Base-by-base conservation (phyloP, 2,888 invertebrate genomes). In the Macrosoma leucophasiata region DNA sequence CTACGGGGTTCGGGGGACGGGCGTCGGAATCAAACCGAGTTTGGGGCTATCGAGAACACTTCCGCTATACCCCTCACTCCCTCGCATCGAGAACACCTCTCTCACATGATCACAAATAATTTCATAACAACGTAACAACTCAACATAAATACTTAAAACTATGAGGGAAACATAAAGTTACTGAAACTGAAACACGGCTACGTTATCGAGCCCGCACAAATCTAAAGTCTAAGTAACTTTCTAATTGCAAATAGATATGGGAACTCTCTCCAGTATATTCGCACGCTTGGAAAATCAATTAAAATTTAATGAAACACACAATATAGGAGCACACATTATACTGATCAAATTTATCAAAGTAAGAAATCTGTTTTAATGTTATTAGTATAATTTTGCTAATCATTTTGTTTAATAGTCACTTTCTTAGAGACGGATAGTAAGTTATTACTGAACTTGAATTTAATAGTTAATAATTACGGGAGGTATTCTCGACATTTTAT, bases 81-180 rank as follows among this genome's bases (percentile, higher is more conserved):
- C 82, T 79, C 78, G 76, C 75, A 82, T 81, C 82, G 82, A 82
- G 82, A 81, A 84, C 82, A 84, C 82, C 82, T 82, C 82, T 81
- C 82, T 82, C 82, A 82, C 82, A 78, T 79, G 73, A 76, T 77
- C 70, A 79, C 73, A 84, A 79, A 77, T 76, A 73, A 77, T 75
- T 67, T 74, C 62, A 72, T 66, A 77, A 76, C 67, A 77, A 82
- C 67, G 67, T 58, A 72, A 74, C 55, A 78, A 81, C 69, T 71
- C 55, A 79, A 81, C 64, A 70, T 64, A 76, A 78, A 64, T 56
- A 58, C 60, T 62, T 65, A 69, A 55, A 70, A 73, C 71, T 73
- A 71, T 67, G 63, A 49, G 59, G 69, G 59, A 61, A 72, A 62
- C 60, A 67, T 50, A 57, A 55, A 59, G 50, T 54, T 61, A 59